These are phyloP conservation scores for Pammene aurita DNA, from an alignment of 2,888 invertebrate species.

Conservation along the genomic window DNA sequence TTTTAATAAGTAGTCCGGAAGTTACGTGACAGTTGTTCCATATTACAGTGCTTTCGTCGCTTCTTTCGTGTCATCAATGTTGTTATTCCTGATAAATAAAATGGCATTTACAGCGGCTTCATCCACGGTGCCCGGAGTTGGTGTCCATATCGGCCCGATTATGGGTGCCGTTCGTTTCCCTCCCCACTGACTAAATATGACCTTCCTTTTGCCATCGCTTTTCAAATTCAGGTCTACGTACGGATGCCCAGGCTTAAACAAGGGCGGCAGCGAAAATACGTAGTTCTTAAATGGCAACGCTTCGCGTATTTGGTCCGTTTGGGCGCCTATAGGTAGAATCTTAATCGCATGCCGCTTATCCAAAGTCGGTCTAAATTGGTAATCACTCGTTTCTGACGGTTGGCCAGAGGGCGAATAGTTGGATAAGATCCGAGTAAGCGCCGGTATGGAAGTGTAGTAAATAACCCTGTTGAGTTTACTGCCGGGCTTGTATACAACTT, in stretches of 20 bases:
- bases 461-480: conserved; percentile 66
- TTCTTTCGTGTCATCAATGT: conserved; percentile 34
- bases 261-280: conserved; percentile 61
- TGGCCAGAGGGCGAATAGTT: conserved; percentile 61
- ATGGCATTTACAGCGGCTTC: conserved; percentile 67
- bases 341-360: conserved; percentile 71
- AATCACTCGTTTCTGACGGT: conserved; percentile 60
- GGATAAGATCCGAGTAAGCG: conserved; percentile 67
- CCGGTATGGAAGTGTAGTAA: conserved; percentile 68
- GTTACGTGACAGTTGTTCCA: conserved; percentile 46
- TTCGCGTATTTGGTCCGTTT: conserved; percentile 60
- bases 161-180: conserved; percentile 76
- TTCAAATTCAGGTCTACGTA: conserved; percentile 70
- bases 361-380: conserved; percentile 62
- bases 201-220: conserved; percentile 76
- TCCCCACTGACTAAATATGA: conserved; percentile 79
- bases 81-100: conserved; percentile 61
- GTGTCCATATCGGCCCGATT: conserved; percentile 79
- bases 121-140: conserved; percentile 60
- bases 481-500: conserved; percentile 70
- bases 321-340: conserved; percentile 64
- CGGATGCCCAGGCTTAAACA: conserved; percentile 72
- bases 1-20: conserved; percentile 48
- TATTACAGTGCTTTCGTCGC: conserved; percentile 51
- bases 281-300: conserved; percentile 68